Conservation (phyloP, 2,113 vertebrate species). For the Strix aluco region DNA sequence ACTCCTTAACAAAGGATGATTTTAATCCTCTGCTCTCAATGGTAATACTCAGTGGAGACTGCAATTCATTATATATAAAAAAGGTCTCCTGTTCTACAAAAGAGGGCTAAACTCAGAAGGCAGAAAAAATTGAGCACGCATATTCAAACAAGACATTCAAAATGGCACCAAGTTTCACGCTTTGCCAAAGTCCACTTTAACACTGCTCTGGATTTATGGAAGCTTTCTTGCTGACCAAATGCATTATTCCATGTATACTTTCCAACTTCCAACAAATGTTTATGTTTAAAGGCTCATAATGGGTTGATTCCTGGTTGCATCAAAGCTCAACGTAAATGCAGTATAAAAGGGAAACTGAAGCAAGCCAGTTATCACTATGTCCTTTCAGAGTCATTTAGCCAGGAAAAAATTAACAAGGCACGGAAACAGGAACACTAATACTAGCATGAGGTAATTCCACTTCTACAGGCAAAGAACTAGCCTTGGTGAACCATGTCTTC, state of each 20-base stretch:
- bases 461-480: not conserved
- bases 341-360: not conserved
- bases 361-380: not conserved
- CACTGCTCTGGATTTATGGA: not conserved
- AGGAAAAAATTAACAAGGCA: not conserved
- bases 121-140: not conserved
- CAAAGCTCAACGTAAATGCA: not conserved
- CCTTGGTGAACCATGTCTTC: not conserved
- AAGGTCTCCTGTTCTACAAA: not conserved
- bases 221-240: not conserved
- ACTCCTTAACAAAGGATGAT: constrained; percentile 68
- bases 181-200: not conserved
- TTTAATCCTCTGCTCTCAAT: constrained; percentile 61
- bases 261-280: not conserved
- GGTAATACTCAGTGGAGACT: not conserved
- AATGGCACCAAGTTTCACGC: not conserved
- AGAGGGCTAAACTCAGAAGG: constrained; percentile 16
- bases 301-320: not conserved
- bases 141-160: not conserved
- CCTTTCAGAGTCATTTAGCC: not conserved
- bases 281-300: not conserved
- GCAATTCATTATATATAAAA: not conserved
- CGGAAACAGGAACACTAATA: not conserved
- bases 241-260: not conserved
- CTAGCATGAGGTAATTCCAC: not conserved